Evolutionary conservation across 2,113 vertebrate species (phyloP).

Genomic region (Plecturocebus donacophilus): DNA sequence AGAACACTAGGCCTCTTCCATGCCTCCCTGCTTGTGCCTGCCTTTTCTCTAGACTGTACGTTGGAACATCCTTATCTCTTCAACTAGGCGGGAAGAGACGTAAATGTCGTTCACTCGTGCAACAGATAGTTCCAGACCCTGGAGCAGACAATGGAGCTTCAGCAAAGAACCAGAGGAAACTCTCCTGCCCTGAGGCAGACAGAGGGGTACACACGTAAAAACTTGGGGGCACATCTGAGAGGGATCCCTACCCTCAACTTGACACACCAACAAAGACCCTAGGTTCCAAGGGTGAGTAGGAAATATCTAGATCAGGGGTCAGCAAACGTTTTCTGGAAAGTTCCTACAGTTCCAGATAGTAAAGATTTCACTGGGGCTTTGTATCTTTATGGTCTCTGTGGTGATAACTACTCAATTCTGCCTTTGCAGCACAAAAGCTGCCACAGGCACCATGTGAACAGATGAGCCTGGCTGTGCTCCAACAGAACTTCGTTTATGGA

Average conservation of each 20-base stretch:
- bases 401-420: background rate
- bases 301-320: background rate
- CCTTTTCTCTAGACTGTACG: background rate
- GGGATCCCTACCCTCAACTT: background rate
- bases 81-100: background rate
- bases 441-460: background rate
- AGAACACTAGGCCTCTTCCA: background rate
- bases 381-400: background rate
- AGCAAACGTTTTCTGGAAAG: background rate
- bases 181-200: background rate
- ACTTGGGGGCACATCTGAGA: background rate
- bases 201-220: background rate
- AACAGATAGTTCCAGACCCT: background rate
- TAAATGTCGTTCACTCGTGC: background rate
- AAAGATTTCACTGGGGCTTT: background rate
- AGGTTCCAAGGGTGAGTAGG: background rate
- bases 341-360: background rate
- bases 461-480: background rate
- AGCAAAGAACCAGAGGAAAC: background rate
- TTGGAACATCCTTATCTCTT: background rate
- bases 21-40: background rate
- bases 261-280: background rate
- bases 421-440: background rate
- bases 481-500: background rate
- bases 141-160: background rate